Evolutionary conservation across 2,888 invertebrate species (phyloP).

Genomic region (Acanthosoma haemorrhoidale): DNA sequence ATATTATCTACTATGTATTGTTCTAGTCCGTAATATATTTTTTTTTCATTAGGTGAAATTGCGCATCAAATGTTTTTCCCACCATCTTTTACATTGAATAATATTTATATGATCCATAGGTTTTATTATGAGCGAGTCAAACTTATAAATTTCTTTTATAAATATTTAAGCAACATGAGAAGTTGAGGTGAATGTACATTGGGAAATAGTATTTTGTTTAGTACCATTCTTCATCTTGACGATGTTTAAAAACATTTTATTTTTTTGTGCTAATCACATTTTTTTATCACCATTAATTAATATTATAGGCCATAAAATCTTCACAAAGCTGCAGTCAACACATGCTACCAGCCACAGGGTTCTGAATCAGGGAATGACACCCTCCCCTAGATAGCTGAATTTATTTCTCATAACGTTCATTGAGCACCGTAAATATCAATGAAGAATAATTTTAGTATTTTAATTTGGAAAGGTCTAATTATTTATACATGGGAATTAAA

Average conservation of each 20-base stretch:
- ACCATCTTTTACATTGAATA: too few species aligned
- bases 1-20: too few species aligned
- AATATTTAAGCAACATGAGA: not conserved
- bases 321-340: not conserved
- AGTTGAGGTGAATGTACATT: too few species aligned
- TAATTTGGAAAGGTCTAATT: too few species aligned
- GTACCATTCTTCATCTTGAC: too few species aligned
- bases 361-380: conserved; percentile 2
- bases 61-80: too few species aligned
- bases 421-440: conserved; percentile 5
- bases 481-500: too few species aligned
- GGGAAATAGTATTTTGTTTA: too few species aligned
- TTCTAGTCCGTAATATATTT: too few species aligned
- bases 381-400: not conserved
- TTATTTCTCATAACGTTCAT: not conserved
- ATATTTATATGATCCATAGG: not conserved
- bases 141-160: not conserved
- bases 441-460: too few species aligned
- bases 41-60: too few species aligned
- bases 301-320: not conserved
- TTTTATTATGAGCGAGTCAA: not conserved
- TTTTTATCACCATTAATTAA: not conserved
- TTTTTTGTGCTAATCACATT: not conserved
- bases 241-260: too few species aligned
- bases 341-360: conserved; percentile 17